Conservation (phyloP, 2,797 vertebrate species). For the Sebastes taczanowskii region DNA sequence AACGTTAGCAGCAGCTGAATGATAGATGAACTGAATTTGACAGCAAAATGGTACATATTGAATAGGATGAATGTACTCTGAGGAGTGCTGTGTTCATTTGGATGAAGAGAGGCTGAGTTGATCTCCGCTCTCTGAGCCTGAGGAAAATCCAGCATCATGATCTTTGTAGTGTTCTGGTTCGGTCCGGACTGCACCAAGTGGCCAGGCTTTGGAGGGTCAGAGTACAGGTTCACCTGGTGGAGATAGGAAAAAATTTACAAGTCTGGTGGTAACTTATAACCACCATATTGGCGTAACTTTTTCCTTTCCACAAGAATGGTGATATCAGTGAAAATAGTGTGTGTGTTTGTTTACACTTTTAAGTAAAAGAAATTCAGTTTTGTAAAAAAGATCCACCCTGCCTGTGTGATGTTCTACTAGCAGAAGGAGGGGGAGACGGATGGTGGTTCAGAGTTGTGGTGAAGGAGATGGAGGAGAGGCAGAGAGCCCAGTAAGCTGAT, state of each 20-base stretch:
- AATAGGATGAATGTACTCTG: conserved; percentile 49
- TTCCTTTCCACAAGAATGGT: neutral
- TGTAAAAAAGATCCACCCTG: neutral
- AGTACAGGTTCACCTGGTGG: conserved; percentile 88
- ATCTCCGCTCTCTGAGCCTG: conserved; percentile 75
- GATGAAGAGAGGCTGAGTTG: neutral
- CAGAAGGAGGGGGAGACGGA: conserved; percentile 47
- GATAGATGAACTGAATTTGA: neutral
- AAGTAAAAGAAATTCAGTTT: neutral
- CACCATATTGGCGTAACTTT: neutral
- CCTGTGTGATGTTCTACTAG: neutral
- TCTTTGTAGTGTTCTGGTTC: conserved; percentile 69
- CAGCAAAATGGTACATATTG: neutral
- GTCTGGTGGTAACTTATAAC: neutral
- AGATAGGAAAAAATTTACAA: neutral
- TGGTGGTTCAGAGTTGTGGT: conserved; percentile 37
- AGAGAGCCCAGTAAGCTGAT: conserved; percentile 26
- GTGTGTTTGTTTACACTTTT: neutral
- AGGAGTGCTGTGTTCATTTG: neutral
- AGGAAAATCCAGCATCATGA: conserved; percentile 85
- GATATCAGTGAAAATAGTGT: neutral
- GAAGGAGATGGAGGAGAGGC: conserved; percentile 11
- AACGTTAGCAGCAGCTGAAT: neutral
- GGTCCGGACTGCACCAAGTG: conserved; percentile 65
- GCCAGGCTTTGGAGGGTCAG: conserved; percentile 81